A percentile compares a stretch with the other conserved stretches of the same genome.
These are phyloP conservation scores for Scaptomyza caliginosa DNA, from an alignment of 2,888 invertebrate genomes.

Conservation along the genomic window DNA sequence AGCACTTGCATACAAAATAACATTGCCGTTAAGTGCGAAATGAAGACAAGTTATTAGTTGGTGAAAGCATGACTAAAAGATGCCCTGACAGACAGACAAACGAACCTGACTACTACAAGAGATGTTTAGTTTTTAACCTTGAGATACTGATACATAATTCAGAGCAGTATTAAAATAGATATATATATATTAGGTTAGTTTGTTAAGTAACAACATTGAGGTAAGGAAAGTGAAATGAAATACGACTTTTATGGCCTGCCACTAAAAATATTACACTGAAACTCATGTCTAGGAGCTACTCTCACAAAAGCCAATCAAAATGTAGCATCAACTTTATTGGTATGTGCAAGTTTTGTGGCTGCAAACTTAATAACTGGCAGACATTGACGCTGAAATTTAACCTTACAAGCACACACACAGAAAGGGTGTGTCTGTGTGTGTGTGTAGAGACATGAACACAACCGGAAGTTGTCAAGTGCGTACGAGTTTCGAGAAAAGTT, in stretches of 20 bases:
- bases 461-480: constrained; percentile 60
- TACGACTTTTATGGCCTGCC: neutral
- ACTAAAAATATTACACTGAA: neutral
- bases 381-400: constrained; percentile 21
- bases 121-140: too few species aligned
- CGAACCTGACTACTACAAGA: too few species aligned
- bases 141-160: neutral
- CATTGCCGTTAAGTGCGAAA: constrained; percentile 35
- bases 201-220: neutral
- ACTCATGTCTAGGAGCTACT: neutral
- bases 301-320: constrained; percentile 57
- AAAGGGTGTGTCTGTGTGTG: neutral
- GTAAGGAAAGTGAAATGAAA: neutral
- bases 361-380: constrained; percentile 67
- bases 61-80: too few species aligned
- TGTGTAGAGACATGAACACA: constrained; percentile 12
- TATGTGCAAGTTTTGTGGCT: constrained; percentile 60
- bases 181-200: neutral
- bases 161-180: neutral
- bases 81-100: too few species aligned
- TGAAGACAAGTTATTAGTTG: too few species aligned
- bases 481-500: constrained; percentile 43
- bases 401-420: constrained; percentile 4
- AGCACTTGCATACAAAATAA: constrained; percentile 48
- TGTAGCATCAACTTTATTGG: constrained; percentile 56